Evolutionary conservation across 2,888 invertebrate species (phyloP).

Genomic region (Eupeodes latifasciatus): DNA sequence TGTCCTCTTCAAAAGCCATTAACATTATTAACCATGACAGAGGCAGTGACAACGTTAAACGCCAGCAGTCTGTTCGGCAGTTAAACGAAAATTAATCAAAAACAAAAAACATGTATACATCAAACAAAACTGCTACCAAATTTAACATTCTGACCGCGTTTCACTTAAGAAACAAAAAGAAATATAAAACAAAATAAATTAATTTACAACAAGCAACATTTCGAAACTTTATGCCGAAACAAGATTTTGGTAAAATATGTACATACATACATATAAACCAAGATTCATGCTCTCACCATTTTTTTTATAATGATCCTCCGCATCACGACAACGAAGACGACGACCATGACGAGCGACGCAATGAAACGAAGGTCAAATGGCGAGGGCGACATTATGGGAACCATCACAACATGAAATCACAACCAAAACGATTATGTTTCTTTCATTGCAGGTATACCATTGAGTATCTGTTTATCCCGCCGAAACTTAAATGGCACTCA

Average conservation of each 20-base stretch:
- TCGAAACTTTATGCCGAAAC: slow-evolving; percentile 45
- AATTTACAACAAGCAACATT: slow-evolving; percentile 45
- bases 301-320: slow-evolving; percentile 54
- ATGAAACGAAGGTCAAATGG: slow-evolving; percentile 66
- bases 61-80: background rate
- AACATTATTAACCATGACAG: slow-evolving; percentile 46
- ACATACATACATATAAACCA: background rate
- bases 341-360: too few relatives aligned
- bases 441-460: slow-evolving; percentile 18
- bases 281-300: slow-evolving; percentile 54
- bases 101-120: slow-evolving; percentile 35
- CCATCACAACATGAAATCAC: slow-evolving; percentile 24
- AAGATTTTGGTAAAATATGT: slow-evolving; percentile 15
- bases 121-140: slow-evolving; percentile 48
- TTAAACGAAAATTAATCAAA: background rate
- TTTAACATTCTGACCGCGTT: slow-evolving; percentile 51
- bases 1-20: slow-evolving; percentile 33
- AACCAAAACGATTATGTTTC: slow-evolving; percentile 26
- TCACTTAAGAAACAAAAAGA: slow-evolving; percentile 26
- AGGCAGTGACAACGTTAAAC: background rate
- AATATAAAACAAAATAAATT: slow-evolving; percentile 41
- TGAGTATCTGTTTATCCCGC: too few relatives aligned
- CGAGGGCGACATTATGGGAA: slow-evolving; percentile 76
- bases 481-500: slow-evolving; percentile 66
- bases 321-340: slow-evolving; percentile 3